phyloP scores from a whole-genome alignment of 2,113 vertebrate species.

The Cinclus mexicanus region DNA sequence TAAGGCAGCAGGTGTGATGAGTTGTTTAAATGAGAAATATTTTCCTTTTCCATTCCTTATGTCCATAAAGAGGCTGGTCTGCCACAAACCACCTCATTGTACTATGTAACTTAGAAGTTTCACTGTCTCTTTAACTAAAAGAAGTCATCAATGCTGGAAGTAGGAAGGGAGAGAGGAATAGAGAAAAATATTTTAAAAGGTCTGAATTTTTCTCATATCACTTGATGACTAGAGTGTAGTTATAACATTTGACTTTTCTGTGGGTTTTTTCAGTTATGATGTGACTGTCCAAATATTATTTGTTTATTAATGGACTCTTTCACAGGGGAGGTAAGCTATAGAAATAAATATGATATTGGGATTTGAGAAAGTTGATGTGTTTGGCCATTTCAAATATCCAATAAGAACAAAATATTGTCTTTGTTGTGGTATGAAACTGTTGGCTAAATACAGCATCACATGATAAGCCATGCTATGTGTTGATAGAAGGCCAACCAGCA shows the following conservation, averaged over 20 bases:
- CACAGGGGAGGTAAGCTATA: neutral
- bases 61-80: neutral
- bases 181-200: neutral
- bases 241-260: neutral
- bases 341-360: neutral
- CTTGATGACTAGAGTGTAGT: neutral
- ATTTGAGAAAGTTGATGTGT: neutral
- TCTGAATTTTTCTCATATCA: neutral
- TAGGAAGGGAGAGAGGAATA: neutral
- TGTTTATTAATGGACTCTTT: slow-evolving; percentile 25
- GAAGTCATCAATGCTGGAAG: neutral
- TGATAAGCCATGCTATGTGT: slow-evolving; percentile 12
- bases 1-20: neutral
- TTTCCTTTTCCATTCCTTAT: neutral
- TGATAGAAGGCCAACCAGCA: slow-evolving; percentile 18
- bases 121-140: neutral
- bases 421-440: slow-evolving; percentile 30
- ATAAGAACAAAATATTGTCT: slow-evolving; percentile 42
- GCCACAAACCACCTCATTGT: neutral
- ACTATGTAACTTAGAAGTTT: neutral
- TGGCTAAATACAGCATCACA: slow-evolving; percentile 34
- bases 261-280: neutral
- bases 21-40: neutral
- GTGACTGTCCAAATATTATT: slow-evolving; percentile 9
- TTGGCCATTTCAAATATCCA: slow-evolving; percentile 12